Base-by-base conservation (phyloP, 2,797 vertebrate species). In the Microtus agrestis region DNA sequence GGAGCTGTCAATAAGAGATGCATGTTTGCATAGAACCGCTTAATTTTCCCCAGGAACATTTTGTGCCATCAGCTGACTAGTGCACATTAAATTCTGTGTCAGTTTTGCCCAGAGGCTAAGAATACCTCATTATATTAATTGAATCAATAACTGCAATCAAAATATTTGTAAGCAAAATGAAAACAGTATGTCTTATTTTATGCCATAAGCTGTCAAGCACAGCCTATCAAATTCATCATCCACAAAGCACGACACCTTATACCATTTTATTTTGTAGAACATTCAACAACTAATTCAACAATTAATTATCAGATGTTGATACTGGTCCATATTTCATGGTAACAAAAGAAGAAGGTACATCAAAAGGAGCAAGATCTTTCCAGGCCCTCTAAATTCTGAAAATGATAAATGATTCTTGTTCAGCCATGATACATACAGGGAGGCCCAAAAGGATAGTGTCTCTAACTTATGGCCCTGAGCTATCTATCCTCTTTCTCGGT, bases 91-190 rank as follows among this genome's bases (percentile, higher is more conserved):
- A 96, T 94, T 94, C 54, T 37, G 27, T 93, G 93, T 95, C 93
- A 92, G 88, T 78, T 96, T 97, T 96, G 40, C 88, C 97, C 90
- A 94, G 46, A 92, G 94, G 96, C 93, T 94, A 86, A 95, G 85
- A 95, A 79, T 37, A 94, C 69, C 92, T 97, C 82, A 93, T 96
- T 95, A 96, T 54, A 91, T 96, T 95, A 91, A 96, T n/a, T 91
- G 91, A 97, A 95, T 94, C 91, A 93, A 95, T 94, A 95, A 96
- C 69, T 71, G 37, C 80, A 95, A 96, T 95, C 87, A 96, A 97
- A 96, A 95, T 97, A 97, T 97, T 95, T 97, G 87, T 90, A 97
- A 96, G 91, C 15, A 87, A 95, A 96, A 91, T 89, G 65, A 31
- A 93, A 95, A 89, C 85, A 77, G 59, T 77, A 61, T 95, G 88